These are phyloP conservation scores for Tachuris rubrigastra DNA, from an alignment of 2,113 vertebrate genomes.

Conservation along the genomic window DNA sequence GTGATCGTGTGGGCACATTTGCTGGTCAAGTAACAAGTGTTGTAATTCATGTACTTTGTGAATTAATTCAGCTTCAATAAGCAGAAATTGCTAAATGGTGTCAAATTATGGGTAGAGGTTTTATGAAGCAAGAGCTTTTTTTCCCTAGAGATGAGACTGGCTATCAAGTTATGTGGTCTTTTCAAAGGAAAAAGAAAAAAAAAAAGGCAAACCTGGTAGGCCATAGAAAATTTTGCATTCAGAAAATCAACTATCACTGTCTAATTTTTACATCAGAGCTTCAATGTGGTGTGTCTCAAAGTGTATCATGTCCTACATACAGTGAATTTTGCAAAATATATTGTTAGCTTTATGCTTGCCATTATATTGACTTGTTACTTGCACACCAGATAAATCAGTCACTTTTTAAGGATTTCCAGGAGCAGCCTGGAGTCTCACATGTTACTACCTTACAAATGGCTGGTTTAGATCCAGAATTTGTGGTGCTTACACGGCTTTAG, in stretches of 20 bases:
- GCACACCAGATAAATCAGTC: not conserved
- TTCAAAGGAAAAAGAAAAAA: not conserved
- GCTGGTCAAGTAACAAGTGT: not conserved
- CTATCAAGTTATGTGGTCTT: not conserved
- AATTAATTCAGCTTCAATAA: constrained; percentile 42
- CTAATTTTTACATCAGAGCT: not conserved
- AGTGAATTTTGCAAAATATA: not conserved
- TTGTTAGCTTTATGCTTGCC: not conserved
- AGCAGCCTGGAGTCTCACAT: not conserved
- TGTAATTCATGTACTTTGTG: constrained; percentile 3
- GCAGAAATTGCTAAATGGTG: constrained; percentile 29
- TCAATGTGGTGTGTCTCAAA: not conserved
- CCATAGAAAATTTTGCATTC: not conserved
- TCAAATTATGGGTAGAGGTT: constrained; percentile 11
- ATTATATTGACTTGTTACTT: not conserved
- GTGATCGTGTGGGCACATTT: not conserved
- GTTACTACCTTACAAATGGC: not conserved
- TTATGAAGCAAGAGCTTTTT: not conserved
- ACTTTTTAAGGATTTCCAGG: not conserved
- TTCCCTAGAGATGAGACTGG: not conserved
- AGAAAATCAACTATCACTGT: not conserved
- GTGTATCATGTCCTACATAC: not conserved
- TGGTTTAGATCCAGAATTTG: not conserved
- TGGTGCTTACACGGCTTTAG: not conserved
- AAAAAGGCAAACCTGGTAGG: not conserved